Base-by-base conservation (phyloP, 1,140 invertebrate species). In the Potamilus streckersoni region DNA sequence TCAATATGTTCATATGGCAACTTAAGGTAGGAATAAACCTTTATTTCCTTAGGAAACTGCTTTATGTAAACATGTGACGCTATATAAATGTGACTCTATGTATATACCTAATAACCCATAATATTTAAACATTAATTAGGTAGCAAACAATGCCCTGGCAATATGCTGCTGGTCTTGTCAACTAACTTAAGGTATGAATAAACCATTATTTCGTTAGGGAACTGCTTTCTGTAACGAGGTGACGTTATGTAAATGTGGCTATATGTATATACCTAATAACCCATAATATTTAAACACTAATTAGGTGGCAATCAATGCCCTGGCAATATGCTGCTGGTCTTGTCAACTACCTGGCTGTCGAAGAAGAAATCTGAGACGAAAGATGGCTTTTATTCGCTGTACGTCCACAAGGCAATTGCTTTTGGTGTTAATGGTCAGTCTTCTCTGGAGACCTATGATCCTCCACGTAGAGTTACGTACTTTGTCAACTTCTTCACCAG, bases 401-500 rank as follows among this genome's bases (percentile, higher is more conserved):
- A 56, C n/a, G 13, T 80, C 12, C 74, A 76, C 70, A 80, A 76
- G 55, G 75, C 74, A 11, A 62, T 80, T 65, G 64, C 74, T 11
- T 71, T 67, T 27, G 74, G 76, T 17, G 38, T 16, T 8, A 68
- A 49, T 13, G 75, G 79, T 12, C 17, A 66, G 5, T 71, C 76
- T 16, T 78, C 27, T 27, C 56, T 81, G 63, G 80, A 81, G 60
- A 65, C 57, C 23, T 81, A 62, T 64, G n/a, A 73, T 4, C 73
- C 74, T 19, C 77, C 77, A 16, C 62, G 80, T 20, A 65, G 64
- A 8, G 71, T 73, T 11, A 76, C 80, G 6, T 81, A 81, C 60
- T 66, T 79, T 23, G 65, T 81, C 62, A 79, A 79, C 69, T 73
- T 67, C 68, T 74, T 79, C 58, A 76, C 73, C 12, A 57, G 64